Evolutionary conservation across 2,797 vertebrate species (phyloP).

Genomic region (Spizella passerina): DNA sequence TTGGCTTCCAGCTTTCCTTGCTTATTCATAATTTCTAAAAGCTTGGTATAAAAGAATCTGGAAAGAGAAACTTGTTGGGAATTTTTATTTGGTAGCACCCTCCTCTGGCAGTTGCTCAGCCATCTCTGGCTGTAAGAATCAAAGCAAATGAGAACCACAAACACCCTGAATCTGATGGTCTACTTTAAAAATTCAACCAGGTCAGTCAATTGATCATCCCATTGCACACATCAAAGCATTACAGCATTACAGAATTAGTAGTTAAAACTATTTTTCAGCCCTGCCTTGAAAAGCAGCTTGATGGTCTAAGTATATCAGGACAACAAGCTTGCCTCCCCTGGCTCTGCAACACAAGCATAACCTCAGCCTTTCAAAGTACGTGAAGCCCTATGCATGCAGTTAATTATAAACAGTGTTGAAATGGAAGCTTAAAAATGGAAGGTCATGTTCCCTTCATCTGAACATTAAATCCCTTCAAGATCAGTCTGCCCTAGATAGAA

Average conservation of each 20-base stretch:
- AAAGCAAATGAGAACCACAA: background rate
- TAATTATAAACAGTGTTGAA: conserved; percentile 51
- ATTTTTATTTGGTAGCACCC: background rate
- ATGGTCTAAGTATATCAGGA: background rate
- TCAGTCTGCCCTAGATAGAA: conserved; percentile 49
- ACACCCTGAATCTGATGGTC: background rate
- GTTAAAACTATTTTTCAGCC: background rate
- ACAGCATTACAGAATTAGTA: background rate
- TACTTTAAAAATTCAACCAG: background rate
- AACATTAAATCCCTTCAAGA: conserved; percentile 59
- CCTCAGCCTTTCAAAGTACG: conserved; percentile 20
- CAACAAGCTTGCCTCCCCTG: background rate
- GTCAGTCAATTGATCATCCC: background rate
- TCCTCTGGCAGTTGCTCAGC: background rate
- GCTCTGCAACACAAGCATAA: conserved; percentile 2
- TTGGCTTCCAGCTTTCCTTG: background rate
- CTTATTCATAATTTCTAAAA: background rate
- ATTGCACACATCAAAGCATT: background rate
- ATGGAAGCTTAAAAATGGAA: conserved; percentile 57
- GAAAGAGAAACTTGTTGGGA: background rate
- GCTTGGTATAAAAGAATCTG: background rate
- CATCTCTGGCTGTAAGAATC: background rate
- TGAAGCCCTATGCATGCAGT: background rate
- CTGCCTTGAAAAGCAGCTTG: background rate
- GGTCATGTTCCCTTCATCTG: conserved; percentile 17